These are phyloP conservation scores for Mizuhopecten yessoensis DNA, from an alignment of 1,140 invertebrate species.

Conservation along the genomic window DNA sequence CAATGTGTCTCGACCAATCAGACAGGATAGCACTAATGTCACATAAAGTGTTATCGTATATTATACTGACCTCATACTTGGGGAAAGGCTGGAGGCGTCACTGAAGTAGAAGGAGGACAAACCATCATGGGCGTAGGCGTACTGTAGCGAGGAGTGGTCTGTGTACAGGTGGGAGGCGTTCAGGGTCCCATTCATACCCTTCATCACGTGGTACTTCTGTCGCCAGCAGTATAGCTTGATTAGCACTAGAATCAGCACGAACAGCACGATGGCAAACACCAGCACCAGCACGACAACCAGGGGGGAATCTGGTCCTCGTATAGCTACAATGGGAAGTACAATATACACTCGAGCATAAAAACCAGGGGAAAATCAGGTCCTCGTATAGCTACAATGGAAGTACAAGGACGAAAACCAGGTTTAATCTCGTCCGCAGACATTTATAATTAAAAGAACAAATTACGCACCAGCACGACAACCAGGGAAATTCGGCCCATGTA, in stretches of 20 bases:
- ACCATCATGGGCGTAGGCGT: neutral
- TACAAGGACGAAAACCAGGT: no score
- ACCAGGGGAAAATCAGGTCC: no score
- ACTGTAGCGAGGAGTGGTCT: neutral
- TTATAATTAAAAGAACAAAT: no score
- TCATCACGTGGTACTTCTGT: slow-evolving; percentile 11
- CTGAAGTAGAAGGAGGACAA: neutral
- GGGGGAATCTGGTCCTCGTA: neutral
- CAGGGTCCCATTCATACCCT: neutral
- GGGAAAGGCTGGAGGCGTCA: neutral
- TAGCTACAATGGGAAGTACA: neutral
- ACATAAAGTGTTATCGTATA: no score
- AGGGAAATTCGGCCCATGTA: no score
- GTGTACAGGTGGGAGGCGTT: neutral
- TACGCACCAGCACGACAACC: no score
- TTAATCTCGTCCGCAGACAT: no score
- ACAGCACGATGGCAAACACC: neutral
- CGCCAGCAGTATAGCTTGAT: neutral
- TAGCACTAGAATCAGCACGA: neutral
- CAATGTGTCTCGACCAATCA: no score
- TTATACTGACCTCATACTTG: slow-evolving; percentile 14
- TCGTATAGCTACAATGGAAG: no score
- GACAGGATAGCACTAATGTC: no score
- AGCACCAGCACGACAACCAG: neutral
- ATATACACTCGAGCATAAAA: no score